Percentiles rank a stretch among this genome's conserved stretches.
phyloP scores from a whole-genome alignment of 2,113 vertebrate species.

The Callospermophilus lateralis region DNA sequence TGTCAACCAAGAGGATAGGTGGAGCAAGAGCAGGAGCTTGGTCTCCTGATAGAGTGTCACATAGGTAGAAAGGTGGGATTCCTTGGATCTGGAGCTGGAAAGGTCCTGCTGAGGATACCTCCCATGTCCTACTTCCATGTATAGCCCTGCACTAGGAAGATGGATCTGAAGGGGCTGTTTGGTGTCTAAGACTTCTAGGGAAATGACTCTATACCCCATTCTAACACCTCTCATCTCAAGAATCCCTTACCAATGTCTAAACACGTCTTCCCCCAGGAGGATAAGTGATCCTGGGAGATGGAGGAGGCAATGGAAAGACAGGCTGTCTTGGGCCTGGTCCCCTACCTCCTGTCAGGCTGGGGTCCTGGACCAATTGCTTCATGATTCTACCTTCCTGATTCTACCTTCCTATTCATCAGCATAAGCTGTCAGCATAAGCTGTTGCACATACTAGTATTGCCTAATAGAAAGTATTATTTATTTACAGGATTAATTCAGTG shows the following conservation, averaged over 20 bases:
- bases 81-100: not conserved
- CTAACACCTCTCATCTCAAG: not conserved
- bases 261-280: not conserved
- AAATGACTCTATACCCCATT: not conserved
- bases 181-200: not conserved
- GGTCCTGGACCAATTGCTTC: not conserved
- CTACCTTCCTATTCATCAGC: not conserved
- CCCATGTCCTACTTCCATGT: not conserved
- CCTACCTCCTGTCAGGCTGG: not conserved
- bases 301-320: too few species aligned
- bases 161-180: accelerated
- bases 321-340: accelerated
- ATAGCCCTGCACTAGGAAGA: not conserved
- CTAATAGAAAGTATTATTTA: not conserved
- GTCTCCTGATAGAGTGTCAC: not conserved
- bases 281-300: not conserved
- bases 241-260: not conserved
- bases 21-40: not conserved
- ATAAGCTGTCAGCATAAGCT: not conserved
- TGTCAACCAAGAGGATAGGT: not conserved
- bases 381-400: not conserved
- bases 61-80: not conserved
- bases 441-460: not conserved
- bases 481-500: not conserved
- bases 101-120: not conserved